Base-by-base conservation (phyloP, 2,888 invertebrate genomes). In the Pseudococcus jackbeardsleyi region DNA sequence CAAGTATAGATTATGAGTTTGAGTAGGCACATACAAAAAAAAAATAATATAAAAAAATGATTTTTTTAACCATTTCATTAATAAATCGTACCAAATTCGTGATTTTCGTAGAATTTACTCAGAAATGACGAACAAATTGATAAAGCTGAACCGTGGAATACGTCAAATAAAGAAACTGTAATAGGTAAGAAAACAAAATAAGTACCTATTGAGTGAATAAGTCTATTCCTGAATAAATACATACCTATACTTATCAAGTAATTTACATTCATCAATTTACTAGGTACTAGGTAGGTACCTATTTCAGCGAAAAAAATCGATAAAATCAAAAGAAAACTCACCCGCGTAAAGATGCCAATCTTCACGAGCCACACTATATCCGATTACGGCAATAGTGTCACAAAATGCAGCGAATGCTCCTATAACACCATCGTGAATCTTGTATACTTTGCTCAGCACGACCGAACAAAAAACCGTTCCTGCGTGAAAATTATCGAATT, bases 371-470 rank as follows among this genome's bases (percentile, higher is more conserved):
- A 89, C 85, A 17, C 89, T 85, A 48, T 89, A 89, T 77, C 89
- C 89, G 0, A 89, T 17, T 5, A 89, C 88, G 0, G 89, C 88
- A 0, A 89, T n/a, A 12, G 89, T 89, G n/a, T 89, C 89, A 17
- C 89, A 90, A 9, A 82, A 54, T 33, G 89, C 90, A 0, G 90
- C 90, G 22, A 90, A 88, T 1, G 88, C 88, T 77, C 90, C 90
- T 48, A 90, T 89, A 85, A 90, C 85, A 19, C 90, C 89, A 87
- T 90, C 90, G 22, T 90, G 89, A 39, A 90, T 88, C 84, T 90
- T 90, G 48, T 90, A 72, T 12, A 88, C 17, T 8, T 89, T 89
- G 19, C 89, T 90, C 72, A 90, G 89, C 17, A 90, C 64, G 15
- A 90, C 89, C 7, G 90, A 89, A 0, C 89, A 89, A 39, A 90